Conservation (phyloP, 1,140 invertebrate species). For the Conus betulinus region DNA sequence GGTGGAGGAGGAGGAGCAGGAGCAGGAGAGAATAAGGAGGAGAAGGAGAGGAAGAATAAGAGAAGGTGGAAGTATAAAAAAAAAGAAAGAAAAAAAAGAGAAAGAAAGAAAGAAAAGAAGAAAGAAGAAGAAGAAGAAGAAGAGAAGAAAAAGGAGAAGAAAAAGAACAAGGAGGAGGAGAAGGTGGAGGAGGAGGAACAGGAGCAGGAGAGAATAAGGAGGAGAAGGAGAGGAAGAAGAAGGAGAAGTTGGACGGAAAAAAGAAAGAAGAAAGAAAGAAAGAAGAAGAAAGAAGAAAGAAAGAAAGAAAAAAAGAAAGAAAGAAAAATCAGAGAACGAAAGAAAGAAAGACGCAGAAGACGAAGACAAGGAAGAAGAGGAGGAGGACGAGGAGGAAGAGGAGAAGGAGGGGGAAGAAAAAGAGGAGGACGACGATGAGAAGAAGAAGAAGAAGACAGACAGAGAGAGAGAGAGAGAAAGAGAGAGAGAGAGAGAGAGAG, state of each 20-base stretch:
- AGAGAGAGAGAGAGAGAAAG: neutral
- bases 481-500: slow-evolving; percentile 1
- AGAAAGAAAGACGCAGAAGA: neutral
- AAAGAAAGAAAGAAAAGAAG: slow-evolving; percentile 4
- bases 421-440: neutral
- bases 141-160: neutral
- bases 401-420: neutral
- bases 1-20: too few relatives aligned
- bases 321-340: neutral
- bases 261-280: too few relatives aligned
- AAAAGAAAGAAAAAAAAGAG: too few relatives aligned
- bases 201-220: neutral
- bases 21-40: too few relatives aligned
- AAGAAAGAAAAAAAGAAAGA: neutral
- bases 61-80: too few relatives aligned
- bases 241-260: too few relatives aligned
- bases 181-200: neutral
- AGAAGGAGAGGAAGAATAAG: too few relatives aligned
- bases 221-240: neutral
- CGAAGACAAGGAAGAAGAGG: neutral
- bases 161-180: neutral
- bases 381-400: neutral
- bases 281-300: too few relatives aligned
- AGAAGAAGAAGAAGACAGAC: neutral
- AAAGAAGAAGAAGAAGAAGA: too few relatives aligned